Base-by-base conservation (phyloP, 1,140 invertebrate species). In the Zaprionus camerounensis region DNA sequence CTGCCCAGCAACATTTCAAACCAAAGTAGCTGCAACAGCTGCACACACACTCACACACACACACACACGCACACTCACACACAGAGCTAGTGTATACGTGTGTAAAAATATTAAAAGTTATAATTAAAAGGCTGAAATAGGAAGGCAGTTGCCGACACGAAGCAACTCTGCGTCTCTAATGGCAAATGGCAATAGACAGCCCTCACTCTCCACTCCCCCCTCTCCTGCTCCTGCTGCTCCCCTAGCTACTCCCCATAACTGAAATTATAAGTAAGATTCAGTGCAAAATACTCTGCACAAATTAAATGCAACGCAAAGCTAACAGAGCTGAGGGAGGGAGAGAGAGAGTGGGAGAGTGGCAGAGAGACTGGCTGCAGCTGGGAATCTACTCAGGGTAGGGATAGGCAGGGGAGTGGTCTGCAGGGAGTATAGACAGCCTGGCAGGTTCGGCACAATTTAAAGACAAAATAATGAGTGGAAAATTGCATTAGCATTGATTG, bases 71-170 rank as follows among this genome's bases (percentile, higher is more conserved):
- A 46, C 56, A 63, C 51, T 11, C 49, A 22, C 38, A 67, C 71
- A 24, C 28, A n/a, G 36, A 38, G 13, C 17, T 34, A 46, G 59
- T 61, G 31, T 56, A 22, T 53, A 51, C 38, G 63, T 74, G 28
- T 53, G 55, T 63, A 55, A 86, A 75, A 87, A 81, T 83, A 88
- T 81, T 87, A 81, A 83, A 83, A 83, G 84, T 81, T 81, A 88
- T 87, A 87, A 88, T 87, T 87, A 87, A 78, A 82, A 81, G 81
- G 38, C 24, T 49, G 64, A 69, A 46, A 70, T 44, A 20, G 51
- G 15, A 31, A 70, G 53, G 49, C 58, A 59, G 57, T 44, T 28
- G 20, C 36, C 62, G 49, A 38, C 67, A 57, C 41, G 67, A 57
- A 59, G 58, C 58, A 51, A 44, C 68, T 17, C 69, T 76, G 71